Percentiles rank a stretch among this genome's conserved stretches.
Conservation (phyloP, 2,113 vertebrate species). For the Tichodroma muraria region DNA sequence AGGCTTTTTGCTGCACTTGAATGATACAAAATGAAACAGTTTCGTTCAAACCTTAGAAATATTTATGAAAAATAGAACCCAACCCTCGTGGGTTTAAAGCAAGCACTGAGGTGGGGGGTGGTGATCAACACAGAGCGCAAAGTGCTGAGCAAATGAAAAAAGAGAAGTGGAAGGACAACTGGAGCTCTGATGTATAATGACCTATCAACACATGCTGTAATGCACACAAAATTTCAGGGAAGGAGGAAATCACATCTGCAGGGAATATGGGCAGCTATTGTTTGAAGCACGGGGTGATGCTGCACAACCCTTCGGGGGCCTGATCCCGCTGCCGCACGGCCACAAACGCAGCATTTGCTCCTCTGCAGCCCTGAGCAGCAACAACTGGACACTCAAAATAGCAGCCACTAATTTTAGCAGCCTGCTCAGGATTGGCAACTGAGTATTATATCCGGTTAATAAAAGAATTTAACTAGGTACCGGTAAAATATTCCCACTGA, state of each 20-base stretch:
- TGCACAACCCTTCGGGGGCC: not conserved
- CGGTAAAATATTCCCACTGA: not conserved
- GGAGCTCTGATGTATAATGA: not conserved
- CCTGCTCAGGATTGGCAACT: not conserved
- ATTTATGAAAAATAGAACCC: not conserved
- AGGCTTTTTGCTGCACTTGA: not conserved
- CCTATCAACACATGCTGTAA: not conserved
- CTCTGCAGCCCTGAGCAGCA: not conserved
- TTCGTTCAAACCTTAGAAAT: not conserved
- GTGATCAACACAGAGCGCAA: not conserved
- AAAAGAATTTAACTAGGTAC: not conserved
- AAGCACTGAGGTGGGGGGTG: not conserved
- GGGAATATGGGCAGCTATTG: not conserved
- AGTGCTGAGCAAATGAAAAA: not conserved
- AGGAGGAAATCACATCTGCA: conserved; percentile 1
- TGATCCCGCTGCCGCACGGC: fast-evolving
- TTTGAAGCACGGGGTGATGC: not conserved
- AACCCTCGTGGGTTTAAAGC: not conserved
- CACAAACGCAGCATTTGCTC: not conserved
- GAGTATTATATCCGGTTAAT: not conserved
- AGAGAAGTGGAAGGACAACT: not conserved
- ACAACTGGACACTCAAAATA: not conserved
- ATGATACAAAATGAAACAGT: not conserved
- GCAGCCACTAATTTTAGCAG: not conserved
- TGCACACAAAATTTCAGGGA: not conserved